Evolutionary conservation across 2,888 invertebrate species (phyloP), one percentile per base, ranked within the genome.

Genomic region (Heliconius ethilla): DNA sequence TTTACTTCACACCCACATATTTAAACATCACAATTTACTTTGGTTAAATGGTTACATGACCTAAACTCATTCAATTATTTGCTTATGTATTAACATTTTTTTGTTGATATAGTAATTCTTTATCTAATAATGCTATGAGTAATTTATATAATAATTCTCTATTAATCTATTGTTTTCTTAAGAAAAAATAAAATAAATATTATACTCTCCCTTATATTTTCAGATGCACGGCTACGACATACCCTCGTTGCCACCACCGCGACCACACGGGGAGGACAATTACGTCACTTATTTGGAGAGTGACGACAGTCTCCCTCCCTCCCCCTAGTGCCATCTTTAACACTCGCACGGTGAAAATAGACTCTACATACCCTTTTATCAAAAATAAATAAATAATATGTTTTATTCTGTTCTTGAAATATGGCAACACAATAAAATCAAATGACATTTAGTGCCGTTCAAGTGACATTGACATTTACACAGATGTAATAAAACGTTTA

Each of bases 151-250:
- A 15, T 13, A 45, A 45, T 15, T 45, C 15, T 40, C 40, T 40
- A 11, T 11, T 40, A 51, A 51, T 51, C 18, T 51, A 18, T 18
- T 51, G 6, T 51, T 18, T 51, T 18, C 18, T 51, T 18, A 51
- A 51, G 51, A 51, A 51, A 51, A 51, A 18, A 18, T 18, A 51
- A 51, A 18, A 0, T 10, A 55, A 55, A 18, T 33, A 65, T 18
- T 40, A n/a, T 67, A 67, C 37, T 25, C 33, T 66, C 11, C 10
- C 2, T 22, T 37, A 67, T 82, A 76, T 84, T 93, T 94, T 0
- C 95, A 98, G 98, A 98, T 98, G 98, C 98, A 98, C 87, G 98
- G 98, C 80, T 98, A 98, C 89, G 98, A 98, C 89, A 94, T 98
- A 81, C 95, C 96, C 51, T 94, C 95, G 79, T 90, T 95, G 79